phyloP scores from a whole-genome alignment of 2,888 invertebrate genomes.

The Acanthococcus lagerstroemiae region DNA sequence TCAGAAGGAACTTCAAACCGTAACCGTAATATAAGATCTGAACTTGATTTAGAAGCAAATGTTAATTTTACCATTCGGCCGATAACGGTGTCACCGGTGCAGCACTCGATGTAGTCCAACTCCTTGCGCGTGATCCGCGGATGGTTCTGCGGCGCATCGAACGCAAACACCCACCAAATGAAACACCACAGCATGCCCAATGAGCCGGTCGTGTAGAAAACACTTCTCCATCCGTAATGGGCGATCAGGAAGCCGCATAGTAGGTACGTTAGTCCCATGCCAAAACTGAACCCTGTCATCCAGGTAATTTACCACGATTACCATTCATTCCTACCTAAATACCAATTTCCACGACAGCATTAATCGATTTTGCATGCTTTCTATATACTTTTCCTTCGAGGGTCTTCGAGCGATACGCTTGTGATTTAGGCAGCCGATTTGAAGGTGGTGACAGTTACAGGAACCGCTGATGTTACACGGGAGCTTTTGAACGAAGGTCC shows the following conservation, averaged over 20 bases:
- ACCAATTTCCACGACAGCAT: slow-evolving; percentile 18
- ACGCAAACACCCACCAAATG: slow-evolving; percentile 58
- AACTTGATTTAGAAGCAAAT: too few relatives aligned
- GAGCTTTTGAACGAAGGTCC: too few relatives aligned
- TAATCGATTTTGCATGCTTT: neutral
- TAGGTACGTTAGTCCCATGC: slow-evolving; percentile 60
- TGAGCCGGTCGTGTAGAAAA: slow-evolving; percentile 60
- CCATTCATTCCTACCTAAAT: slow-evolving; percentile 31
- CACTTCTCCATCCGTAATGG: slow-evolving; percentile 55
- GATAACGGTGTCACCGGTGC: slow-evolving; percentile 47
- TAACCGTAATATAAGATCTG: too few relatives aligned
- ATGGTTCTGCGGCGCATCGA: slow-evolving; percentile 56
- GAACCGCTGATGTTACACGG: too few relatives aligned
- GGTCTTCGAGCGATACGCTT: too few relatives aligned
- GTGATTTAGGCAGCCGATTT: too few relatives aligned
- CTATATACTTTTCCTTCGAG: too few relatives aligned
- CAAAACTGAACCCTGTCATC: slow-evolving; percentile 56
- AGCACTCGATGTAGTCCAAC: slow-evolving; percentile 55
- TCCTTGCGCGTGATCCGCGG: slow-evolving; percentile 57
- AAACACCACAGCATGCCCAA: slow-evolving; percentile 56
- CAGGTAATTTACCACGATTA: slow-evolving; percentile 34
- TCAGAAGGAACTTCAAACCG: too few relatives aligned
- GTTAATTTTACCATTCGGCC: slow-evolving; percentile 44
- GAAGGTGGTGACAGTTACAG: too few relatives aligned
- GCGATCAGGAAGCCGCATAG: slow-evolving; percentile 59